Conservation (phyloP, 2,797 vertebrate genomes). For the Anguilla marmorata region DNA sequence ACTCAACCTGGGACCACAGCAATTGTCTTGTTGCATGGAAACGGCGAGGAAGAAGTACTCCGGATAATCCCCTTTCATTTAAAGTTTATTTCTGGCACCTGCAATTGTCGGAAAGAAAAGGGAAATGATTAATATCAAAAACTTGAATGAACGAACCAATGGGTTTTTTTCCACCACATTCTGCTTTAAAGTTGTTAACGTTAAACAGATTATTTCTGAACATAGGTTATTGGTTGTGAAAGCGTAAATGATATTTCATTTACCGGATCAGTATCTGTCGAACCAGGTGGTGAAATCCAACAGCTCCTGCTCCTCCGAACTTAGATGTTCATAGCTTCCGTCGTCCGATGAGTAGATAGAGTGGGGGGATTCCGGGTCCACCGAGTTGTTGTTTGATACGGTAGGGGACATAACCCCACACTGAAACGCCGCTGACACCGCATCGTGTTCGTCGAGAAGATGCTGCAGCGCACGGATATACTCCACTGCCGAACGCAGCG, state of each 20-base stretch:
- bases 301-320: slow-evolving; percentile 86
- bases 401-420: slow-evolving; percentile 77
- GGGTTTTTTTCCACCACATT: neutral
- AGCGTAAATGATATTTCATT: neutral
- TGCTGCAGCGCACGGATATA: slow-evolving; percentile 92
- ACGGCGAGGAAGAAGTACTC: slow-evolving; percentile 51
- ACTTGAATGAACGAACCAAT: neutral
- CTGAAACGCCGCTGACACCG: slow-evolving; percentile 77
- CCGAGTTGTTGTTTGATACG: slow-evolving; percentile 73
- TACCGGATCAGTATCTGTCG: slow-evolving; percentile 80
- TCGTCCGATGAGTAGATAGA: slow-evolving; percentile 87
- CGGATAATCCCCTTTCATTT: slow-evolving; percentile 33
- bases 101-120: slow-evolving; percentile 53
- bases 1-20: slow-evolving; percentile 39
- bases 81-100: slow-evolving; percentile 55
- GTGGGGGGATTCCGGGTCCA: slow-evolving; percentile 83
- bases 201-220: neutral
- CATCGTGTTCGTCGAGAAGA: slow-evolving; percentile 87
- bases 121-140: slow-evolving; percentile 50
- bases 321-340: slow-evolving; percentile 84
- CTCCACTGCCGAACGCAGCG: slow-evolving; percentile 90
- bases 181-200: neutral
- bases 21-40: slow-evolving; percentile 43
- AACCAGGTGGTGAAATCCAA: slow-evolving; percentile 92
- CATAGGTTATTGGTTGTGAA: too few species aligned